Percentiles rank a stretch among this genome's conserved stretches.
Conservation (phyloP, 2,888 invertebrate genomes). For the Halocaridina rubra region DNA sequence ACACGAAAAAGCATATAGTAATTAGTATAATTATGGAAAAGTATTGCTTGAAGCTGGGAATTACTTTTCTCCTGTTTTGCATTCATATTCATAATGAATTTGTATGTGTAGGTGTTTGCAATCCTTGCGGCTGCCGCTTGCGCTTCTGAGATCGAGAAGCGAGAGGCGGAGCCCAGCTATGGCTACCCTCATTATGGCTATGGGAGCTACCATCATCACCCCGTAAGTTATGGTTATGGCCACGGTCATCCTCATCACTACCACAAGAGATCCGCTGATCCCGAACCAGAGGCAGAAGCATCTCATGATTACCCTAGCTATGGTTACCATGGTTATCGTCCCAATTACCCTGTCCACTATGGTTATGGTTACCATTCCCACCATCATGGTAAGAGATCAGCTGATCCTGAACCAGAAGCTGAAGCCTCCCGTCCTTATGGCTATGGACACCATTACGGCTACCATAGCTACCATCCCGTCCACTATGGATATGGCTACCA, state of each 20-base stretch:
- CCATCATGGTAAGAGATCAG: neutral
- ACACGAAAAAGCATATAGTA: no score
- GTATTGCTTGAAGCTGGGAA: no score
- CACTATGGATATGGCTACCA: neutral
- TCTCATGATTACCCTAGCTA: neutral
- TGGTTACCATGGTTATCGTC: neutral
- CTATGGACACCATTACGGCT: neutral
- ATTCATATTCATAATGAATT: no score
- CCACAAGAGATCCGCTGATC: neutral
- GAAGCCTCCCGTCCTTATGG: neutral
- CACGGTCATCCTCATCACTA: neutral
- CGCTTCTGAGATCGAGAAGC: conserved; percentile 8
- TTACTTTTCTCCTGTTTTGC: no score
- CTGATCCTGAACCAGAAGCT: conserved; percentile 1
- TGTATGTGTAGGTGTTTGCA: neutral
- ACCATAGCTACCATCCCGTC: neutral
- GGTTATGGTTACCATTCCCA: no score
- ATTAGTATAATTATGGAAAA: no score
- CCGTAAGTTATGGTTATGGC: neutral
- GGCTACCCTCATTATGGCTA: no score
- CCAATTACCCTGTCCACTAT: no score
- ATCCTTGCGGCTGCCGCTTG: conserved; percentile 14
- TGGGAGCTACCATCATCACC: neutral
- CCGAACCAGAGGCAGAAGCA: neutral
- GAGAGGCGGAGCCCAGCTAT: conserved; percentile 6